A percentile compares a stretch with the other conserved stretches of the same genome.
These are phyloP conservation scores for Crioceris asparagi DNA, from an alignment of 2,888 invertebrate genomes.

Conservation along the genomic window DNA sequence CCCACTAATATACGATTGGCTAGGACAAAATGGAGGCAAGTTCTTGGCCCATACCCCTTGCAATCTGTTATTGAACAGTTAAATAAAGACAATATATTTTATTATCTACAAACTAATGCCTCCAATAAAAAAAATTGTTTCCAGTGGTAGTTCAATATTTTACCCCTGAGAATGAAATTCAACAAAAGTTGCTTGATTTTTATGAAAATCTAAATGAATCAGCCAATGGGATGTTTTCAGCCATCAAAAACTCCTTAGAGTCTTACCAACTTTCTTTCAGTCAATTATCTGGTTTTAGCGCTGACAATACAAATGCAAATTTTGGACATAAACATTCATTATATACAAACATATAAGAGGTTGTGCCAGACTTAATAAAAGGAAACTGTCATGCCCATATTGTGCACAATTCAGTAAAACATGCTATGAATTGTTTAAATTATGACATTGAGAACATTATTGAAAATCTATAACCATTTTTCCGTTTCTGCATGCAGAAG, in stretches of 20 bases:
- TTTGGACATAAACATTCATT: slow-evolving; percentile 19
- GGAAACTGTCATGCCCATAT: slow-evolving; percentile 21
- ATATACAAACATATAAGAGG: slow-evolving; percentile 14
- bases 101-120: background rate
- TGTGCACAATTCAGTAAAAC: slow-evolving; percentile 16
- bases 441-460: slow-evolving; percentile 18
- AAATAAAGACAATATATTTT: slow-evolving; percentile 2
- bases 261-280: slow-evolving; percentile 20
- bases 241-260: too few species aligned
- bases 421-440: slow-evolving; percentile 15
- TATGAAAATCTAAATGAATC: too few species aligned
- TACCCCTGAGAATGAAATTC: too few species aligned
- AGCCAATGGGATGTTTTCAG: too few species aligned
- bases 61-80: slow-evolving; percentile 9
- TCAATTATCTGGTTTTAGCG: slow-evolving; percentile 26
- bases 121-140: slow-evolving; percentile 12
- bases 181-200: too few species aligned
- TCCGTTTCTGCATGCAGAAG: slow-evolving; percentile 14
- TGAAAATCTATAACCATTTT: slow-evolving; percentile 17
- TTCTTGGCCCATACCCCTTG: slow-evolving; percentile 5
- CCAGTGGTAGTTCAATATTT: too few species aligned
- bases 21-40: slow-evolving; percentile 8
- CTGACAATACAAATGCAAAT: slow-evolving; percentile 29
- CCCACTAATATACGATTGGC: slow-evolving; percentile 4
- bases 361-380: slow-evolving; percentile 14